These are phyloP conservation scores for Coracopsis vasa DNA, from an alignment of 2,113 vertebrate genomes.

Conservation along the genomic window DNA sequence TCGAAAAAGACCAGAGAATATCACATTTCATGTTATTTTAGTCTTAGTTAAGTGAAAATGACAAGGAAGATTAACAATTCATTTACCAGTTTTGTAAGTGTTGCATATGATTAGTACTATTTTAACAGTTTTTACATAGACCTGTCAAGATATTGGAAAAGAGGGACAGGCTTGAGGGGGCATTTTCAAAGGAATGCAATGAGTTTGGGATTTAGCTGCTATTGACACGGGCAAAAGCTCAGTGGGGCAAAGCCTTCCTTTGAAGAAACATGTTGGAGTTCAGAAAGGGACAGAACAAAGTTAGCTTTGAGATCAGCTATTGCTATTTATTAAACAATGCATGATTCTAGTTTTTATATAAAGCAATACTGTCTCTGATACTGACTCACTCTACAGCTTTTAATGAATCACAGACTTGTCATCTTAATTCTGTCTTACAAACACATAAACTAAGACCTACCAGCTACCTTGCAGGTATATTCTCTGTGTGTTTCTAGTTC, in stretches of 20 bases:
- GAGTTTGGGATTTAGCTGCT: neutral
- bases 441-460: neutral
- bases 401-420: neutral
- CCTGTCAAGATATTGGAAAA: neutral
- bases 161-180: neutral
- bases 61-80: constrained; percentile 14
- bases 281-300: neutral
- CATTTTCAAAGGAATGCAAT: neutral
- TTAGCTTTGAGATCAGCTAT: neutral
- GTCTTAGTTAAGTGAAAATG: neutral
- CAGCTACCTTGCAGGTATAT: neutral
- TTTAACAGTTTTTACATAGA: neutral
- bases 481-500: neutral
- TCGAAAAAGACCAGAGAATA: neutral
- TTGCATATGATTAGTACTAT: neutral
- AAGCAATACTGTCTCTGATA: neutral
- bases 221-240: neutral
- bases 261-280: neutral
- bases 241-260: neutral
- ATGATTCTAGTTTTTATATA: neutral
- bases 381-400: neutral
- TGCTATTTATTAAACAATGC: neutral
- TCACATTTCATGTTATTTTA: neutral
- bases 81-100: neutral
- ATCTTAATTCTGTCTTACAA: neutral